Conservation (phyloP, 2,888 invertebrate species). For the Thymelicus sylvestris region DNA sequence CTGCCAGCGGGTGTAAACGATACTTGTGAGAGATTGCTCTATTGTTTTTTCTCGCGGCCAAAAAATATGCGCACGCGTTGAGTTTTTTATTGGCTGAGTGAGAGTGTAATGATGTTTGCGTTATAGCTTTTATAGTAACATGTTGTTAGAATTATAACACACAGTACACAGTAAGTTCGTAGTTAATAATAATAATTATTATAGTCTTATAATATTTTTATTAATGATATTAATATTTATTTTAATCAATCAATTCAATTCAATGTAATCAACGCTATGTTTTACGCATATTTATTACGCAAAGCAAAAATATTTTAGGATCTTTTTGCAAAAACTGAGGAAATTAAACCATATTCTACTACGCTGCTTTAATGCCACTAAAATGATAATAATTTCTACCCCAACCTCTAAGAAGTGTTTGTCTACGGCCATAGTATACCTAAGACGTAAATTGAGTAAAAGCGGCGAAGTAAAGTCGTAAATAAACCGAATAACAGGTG, state of each 20-base stretch:
- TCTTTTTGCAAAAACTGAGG: too few relatives aligned
- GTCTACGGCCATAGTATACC: background rate
- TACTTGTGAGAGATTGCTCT: slow-evolving; percentile 84
- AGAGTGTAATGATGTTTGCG: slow-evolving; percentile 38
- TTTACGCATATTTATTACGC: too few relatives aligned
- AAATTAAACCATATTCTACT: too few relatives aligned
- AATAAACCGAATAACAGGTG: slow-evolving; percentile 68
- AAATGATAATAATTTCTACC: background rate
- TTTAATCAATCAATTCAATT: too few relatives aligned
- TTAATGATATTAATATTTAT: too few relatives aligned
- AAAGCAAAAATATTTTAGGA: too few relatives aligned
- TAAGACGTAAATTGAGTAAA: slow-evolving; percentile 16
- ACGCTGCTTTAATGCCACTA: too few relatives aligned
- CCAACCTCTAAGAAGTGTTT: background rate
- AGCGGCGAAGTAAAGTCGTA: slow-evolving; percentile 39
- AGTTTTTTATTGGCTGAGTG: slow-evolving; percentile 55
- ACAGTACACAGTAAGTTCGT: too few relatives aligned
- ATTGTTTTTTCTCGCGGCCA: slow-evolving; percentile 85
- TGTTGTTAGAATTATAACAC: background rate
- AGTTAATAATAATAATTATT: too few relatives aligned
- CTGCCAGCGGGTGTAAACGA: slow-evolving; percentile 80
- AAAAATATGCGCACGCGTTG: slow-evolving; percentile 72
- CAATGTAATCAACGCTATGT: too few relatives aligned
- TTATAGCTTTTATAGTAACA: background rate
- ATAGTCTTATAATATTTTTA: too few relatives aligned